A percentile compares a stretch with the other conserved stretches of the same genome.
Conservation (phyloP, 2,113 vertebrate genomes). For the Nanorana parkeri region DNA sequence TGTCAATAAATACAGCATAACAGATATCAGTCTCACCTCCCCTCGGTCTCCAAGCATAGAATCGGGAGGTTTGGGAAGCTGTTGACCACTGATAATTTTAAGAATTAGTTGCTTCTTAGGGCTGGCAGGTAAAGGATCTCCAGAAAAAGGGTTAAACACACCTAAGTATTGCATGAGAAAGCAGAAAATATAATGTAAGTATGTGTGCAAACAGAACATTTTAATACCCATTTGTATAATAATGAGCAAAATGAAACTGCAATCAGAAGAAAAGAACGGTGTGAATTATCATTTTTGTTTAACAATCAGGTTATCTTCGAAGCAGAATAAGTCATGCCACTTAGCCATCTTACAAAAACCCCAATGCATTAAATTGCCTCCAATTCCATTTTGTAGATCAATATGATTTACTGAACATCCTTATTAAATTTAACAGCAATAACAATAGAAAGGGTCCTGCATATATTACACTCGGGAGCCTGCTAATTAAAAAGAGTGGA, state of each 20-base stretch:
- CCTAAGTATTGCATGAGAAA: constrained; percentile 70
- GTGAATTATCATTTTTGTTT: not conserved
- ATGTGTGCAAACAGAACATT: too few relatives aligned
- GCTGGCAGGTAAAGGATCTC: constrained; percentile 91
- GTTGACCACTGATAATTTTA: constrained; percentile 97
- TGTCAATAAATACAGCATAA: too few relatives aligned
- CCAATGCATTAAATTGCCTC: not conserved
- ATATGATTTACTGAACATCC: not conserved
- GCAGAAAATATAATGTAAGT: not conserved
- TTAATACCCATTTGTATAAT: not conserved
- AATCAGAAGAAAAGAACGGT: not conserved
- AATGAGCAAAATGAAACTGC: not conserved
- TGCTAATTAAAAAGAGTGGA: not conserved
- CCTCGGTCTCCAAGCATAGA: constrained; percentile 96
- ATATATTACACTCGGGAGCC: not conserved
- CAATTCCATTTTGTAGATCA: not conserved
- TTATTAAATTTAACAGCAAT: not conserved
- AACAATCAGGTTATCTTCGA: not conserved
- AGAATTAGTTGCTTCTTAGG: constrained; percentile 96
- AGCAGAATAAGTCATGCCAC: not conserved
- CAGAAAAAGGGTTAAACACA: constrained; percentile 90
- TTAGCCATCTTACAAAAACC: not conserved
- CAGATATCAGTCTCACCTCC: constrained; percentile 78
- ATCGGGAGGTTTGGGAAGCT: constrained; percentile 95
- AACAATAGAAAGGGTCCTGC: not conserved